Conservation (phyloP, 2,888 invertebrate species). For the Amblyjoppa proteus region DNA sequence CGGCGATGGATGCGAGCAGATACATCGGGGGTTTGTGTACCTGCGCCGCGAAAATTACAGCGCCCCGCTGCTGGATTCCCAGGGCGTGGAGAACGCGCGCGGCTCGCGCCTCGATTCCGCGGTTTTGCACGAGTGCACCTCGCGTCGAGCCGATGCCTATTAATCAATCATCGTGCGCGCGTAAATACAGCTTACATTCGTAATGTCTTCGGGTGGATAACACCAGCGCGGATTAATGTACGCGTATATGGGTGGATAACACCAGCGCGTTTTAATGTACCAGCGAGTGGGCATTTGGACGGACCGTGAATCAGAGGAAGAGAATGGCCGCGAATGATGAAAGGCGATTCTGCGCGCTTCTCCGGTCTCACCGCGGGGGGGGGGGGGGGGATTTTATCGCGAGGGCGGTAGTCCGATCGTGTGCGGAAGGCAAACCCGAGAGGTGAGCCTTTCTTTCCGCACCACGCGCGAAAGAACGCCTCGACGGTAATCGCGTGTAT, state of each 20-base stretch:
- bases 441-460: conserved; percentile 48
- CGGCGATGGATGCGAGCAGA: conserved; percentile 25
- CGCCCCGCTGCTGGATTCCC: conserved; percentile 47
- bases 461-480: conserved; percentile 25
- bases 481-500: background rate
- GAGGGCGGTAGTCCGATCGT: conserved; percentile 47
- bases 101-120: conserved; percentile 39
- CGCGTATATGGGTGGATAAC: background rate
- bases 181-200: conserved; percentile 64
- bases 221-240: background rate
- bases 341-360: conserved; percentile 65
- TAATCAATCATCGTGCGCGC: conserved; percentile 63
- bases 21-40: background rate
- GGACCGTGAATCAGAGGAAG: conserved; percentile 63
- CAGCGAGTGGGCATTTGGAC: conserved; percentile 15
- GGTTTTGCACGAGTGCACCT: conserved; percentile 64
- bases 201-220: conserved; percentile 43
- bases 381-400: conserved; percentile 53
- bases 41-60: conserved; percentile 57
- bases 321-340: conserved; percentile 68
- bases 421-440: background rate
- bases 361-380: conserved; percentile 1
- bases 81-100: conserved; percentile 57
- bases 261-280: background rate
- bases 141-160: conserved; percentile 46